phyloP scores from a whole-genome alignment of 2,113 vertebrate species.

The Gambusia affinis region DNA sequence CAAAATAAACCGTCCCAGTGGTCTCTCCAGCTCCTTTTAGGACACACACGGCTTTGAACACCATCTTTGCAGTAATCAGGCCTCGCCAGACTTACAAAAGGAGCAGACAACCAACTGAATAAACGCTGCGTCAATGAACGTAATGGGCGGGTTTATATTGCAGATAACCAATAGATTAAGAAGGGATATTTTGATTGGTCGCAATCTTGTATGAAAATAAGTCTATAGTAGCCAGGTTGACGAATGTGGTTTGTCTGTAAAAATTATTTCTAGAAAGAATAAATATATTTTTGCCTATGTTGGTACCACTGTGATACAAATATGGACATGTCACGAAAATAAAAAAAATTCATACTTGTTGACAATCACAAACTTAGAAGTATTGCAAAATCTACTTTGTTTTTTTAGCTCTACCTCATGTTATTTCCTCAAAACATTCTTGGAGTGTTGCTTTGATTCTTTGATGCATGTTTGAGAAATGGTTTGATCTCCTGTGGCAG shows the following conservation, averaged over 20 bases:
- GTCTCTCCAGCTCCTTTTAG: conserved; percentile 75
- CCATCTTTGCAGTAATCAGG: conserved; percentile 59
- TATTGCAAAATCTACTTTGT: too few relatives aligned
- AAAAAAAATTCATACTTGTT: not conserved
- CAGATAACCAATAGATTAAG: conserved; percentile 43
- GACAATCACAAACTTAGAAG: not conserved
- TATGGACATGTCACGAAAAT: not conserved
- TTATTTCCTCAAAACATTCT: too few relatives aligned
- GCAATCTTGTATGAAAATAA: too few relatives aligned
- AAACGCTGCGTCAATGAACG: not conserved
- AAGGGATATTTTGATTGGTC: conserved; percentile 36
- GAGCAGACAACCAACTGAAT: not conserved
- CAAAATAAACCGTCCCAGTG: conserved; percentile 72
- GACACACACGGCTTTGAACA: conserved; percentile 79
- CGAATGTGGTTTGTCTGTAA: too few relatives aligned
- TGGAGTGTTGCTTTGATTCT: too few relatives aligned
- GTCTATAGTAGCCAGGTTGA: too few relatives aligned
- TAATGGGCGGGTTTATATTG: not conserved
- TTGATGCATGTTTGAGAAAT: too few relatives aligned
- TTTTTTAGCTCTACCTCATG: too few relatives aligned
- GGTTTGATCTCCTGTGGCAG: too few relatives aligned
- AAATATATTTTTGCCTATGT: not conserved
- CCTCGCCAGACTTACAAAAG: not conserved
- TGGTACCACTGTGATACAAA: not conserved
- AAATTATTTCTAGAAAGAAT: too few relatives aligned